A percentile compares a stretch with the other conserved stretches of the same genome.
Evolutionary conservation across 2,888 invertebrate genomes (phyloP).

Genomic region (Dexiosoma caninum): DNA sequence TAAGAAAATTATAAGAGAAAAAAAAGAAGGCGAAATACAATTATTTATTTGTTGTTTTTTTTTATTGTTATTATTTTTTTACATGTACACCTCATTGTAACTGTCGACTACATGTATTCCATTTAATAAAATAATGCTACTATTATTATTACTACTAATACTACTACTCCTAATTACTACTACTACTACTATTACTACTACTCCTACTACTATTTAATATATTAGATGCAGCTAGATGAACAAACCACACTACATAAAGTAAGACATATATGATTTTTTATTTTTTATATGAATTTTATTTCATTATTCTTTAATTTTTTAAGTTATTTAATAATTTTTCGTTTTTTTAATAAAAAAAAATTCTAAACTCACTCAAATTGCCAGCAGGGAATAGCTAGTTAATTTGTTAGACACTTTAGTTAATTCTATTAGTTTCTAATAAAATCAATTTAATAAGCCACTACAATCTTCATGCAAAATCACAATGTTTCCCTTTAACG

Average conservation of each 20-base stretch:
- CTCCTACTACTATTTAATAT: conserved; percentile 62
- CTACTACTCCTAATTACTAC: conserved; percentile 50
- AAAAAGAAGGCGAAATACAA: conserved; percentile 7
- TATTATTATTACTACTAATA: conserved; percentile 67
- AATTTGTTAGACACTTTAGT: conserved; percentile 29
- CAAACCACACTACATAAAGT: conserved; percentile 77
- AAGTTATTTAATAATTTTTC: not conserved
- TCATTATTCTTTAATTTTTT: conserved; percentile 16
- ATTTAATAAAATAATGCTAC: conserved; percentile 64
- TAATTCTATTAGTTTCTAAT: conserved; percentile 17
- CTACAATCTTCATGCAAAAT: not conserved
- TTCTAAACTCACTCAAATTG: conserved; percentile 51
- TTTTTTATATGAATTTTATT: conserved; percentile 27
- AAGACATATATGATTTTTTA: conserved; percentile 66
- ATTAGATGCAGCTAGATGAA: conserved; percentile 77
- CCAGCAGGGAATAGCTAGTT: conserved; percentile 65
- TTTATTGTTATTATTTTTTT: conserved; percentile 56
- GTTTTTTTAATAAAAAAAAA: not conserved
- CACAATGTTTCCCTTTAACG: not conserved
- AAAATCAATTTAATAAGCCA: not conserved
- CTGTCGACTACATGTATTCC: conserved; percentile 63
- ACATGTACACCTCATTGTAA: conserved; percentile 65
- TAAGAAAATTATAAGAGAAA: conserved; percentile 5
- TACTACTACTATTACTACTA: conserved; percentile 56
- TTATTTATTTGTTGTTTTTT: conserved; percentile 42